phyloP scores from a whole-genome alignment of 2,888 invertebrate genomes.

The Meliscaeva auricollis region DNA sequence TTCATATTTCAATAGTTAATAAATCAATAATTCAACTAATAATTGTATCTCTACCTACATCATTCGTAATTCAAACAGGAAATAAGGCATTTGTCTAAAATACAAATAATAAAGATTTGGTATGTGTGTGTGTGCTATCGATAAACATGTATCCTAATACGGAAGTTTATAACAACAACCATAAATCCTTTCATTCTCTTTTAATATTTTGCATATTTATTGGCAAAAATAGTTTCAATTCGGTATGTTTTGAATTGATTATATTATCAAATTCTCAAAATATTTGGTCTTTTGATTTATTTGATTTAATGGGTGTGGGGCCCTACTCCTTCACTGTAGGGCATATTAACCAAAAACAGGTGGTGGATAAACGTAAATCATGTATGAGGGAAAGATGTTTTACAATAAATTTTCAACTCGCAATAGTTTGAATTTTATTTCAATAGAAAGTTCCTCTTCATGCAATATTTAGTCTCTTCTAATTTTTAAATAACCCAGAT shows the following conservation, averaged over 20 bases:
- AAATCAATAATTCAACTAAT: not conserved
- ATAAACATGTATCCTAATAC: conserved; percentile 12
- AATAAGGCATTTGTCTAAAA: conserved; percentile 20
- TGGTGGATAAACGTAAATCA: too few species aligned
- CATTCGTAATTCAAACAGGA: not conserved
- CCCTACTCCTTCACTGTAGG: too few species aligned
- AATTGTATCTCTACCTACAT: not conserved
- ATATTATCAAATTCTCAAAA: not conserved
- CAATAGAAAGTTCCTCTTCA: too few species aligned
- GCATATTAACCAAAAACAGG: too few species aligned
- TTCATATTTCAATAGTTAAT: too few species aligned
- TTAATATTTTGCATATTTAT: conserved; percentile 6
- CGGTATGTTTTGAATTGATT: not conserved
- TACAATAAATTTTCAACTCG: too few species aligned
- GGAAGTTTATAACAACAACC: not conserved
- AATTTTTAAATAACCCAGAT: too few species aligned
- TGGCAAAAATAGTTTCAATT: conserved; percentile 14
- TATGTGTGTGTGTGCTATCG: not conserved
- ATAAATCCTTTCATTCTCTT: conserved; percentile 4
- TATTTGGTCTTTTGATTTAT: conserved; percentile 16
- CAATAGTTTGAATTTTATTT: too few species aligned
- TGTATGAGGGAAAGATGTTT: too few species aligned
- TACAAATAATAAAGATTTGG: not conserved
- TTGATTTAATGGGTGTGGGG: too few species aligned
- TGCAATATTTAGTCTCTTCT: too few species aligned